A percentile compares a stretch with the other conserved stretches of the same genome.
Conservation (phyloP, 1,140 invertebrate genomes). For the Drosophila varians region DNA sequence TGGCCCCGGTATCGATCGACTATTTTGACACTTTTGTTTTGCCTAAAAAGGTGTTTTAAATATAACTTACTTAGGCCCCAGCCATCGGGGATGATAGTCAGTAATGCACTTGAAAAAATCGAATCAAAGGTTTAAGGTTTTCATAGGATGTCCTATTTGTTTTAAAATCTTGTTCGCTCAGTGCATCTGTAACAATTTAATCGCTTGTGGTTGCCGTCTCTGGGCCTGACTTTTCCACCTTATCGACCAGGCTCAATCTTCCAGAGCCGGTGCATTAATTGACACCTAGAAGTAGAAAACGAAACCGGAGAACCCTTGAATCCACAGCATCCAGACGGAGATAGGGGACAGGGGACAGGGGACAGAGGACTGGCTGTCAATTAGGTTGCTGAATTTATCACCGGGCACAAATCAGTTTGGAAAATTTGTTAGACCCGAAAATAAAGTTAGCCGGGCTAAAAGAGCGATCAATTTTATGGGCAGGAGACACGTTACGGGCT, state of each 20-base stretch:
- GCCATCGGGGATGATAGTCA: slow-evolving; percentile 10
- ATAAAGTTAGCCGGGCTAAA: slow-evolving; percentile 48
- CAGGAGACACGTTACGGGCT: slow-evolving; percentile 33
- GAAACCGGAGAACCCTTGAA: slow-evolving; percentile 31
- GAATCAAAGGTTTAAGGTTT: not conserved
- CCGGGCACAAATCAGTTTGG: slow-evolving; percentile 71
- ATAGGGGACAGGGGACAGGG: too few relatives aligned
- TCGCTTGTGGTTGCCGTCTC: slow-evolving; percentile 31
- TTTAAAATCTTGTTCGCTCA: slow-evolving; percentile 1
- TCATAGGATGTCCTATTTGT: not conserved
- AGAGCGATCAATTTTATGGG: slow-evolving; percentile 78
- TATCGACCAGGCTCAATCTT: slow-evolving; percentile 65
- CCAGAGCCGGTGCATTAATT: slow-evolving; percentile 63
- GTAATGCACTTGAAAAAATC: slow-evolving; percentile 5
- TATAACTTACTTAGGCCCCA: slow-evolving; percentile 63
- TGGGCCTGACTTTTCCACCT: slow-evolving; percentile 28
- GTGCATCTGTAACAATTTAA: slow-evolving; percentile 68
- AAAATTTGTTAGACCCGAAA: slow-evolving; percentile 62
- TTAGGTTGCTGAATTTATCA: slow-evolving; percentile 78
- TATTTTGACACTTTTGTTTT: slow-evolving; percentile 80
- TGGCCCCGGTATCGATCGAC: slow-evolving; percentile 38
- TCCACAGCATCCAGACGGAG: slow-evolving; percentile 5
- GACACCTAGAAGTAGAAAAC: slow-evolving; percentile 57
- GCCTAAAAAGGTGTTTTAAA: slow-evolving; percentile 77
- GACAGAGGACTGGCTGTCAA: slow-evolving; percentile 71